phyloP scores from a whole-genome alignment of 2,113 vertebrate genomes.

The Microcebus griseorufus region DNA sequence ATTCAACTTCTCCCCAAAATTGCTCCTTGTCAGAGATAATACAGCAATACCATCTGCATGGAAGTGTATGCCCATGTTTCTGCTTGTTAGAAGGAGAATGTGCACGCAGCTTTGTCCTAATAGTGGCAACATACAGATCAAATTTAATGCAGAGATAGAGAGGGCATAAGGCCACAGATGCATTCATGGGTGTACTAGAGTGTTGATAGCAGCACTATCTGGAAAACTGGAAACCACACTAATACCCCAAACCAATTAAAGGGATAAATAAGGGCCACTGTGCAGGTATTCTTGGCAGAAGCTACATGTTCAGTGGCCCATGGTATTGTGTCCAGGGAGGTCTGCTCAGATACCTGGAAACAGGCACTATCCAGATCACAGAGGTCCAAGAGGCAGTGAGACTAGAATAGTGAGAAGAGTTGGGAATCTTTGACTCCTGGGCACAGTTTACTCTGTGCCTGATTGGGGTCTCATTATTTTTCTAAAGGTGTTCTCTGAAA shows the following conservation, averaged over 20 bases:
- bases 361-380: not conserved
- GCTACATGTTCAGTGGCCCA: not conserved
- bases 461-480: not conserved
- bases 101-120: not conserved
- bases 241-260: not conserved
- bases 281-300: not conserved
- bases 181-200: no score
- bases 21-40: conserved; percentile 5
- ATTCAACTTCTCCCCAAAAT: not conserved
- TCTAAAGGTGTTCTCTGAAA: not conserved
- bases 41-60: not conserved
- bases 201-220: not conserved
- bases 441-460: not conserved
- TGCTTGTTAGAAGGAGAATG: not conserved
- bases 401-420: not conserved
- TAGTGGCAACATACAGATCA: not conserved
- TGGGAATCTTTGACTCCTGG: not conserved
- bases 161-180: not conserved
- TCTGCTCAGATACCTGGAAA: not conserved
- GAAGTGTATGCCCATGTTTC: not conserved
- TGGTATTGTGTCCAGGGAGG: fast-evolving
- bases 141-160: not conserved
- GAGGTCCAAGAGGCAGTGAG: not conserved
- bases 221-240: not conserved
- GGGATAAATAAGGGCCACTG: not conserved